Percentiles rank a stretch among this genome's conserved stretches.
These are phyloP conservation scores for Caligus rogercresseyi DNA, from an alignment of 1,140 invertebrate species.

Conservation along the genomic window DNA sequence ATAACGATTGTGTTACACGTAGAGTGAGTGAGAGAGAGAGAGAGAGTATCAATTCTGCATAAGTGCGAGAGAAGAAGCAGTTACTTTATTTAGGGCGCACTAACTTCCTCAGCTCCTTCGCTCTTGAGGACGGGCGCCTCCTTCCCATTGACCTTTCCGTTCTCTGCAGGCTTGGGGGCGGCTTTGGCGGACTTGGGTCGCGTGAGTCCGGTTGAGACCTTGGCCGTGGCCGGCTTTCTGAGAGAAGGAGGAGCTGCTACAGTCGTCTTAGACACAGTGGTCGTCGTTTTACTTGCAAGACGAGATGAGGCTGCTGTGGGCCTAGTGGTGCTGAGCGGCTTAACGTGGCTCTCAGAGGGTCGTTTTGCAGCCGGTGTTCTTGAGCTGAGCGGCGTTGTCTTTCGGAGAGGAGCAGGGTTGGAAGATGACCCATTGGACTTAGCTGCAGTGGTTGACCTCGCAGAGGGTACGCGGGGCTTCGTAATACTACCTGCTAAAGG, in stretches of 20 bases:
- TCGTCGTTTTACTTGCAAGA: background rate
- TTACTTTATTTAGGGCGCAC: background rate
- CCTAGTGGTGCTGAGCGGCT: background rate
- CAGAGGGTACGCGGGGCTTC: background rate
- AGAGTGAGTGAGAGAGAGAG: no score
- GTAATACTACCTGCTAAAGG: background rate
- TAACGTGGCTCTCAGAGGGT: background rate
- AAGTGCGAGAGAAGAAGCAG: background rate
- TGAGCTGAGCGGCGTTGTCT: background rate
- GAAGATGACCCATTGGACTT: background rate
- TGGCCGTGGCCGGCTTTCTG: background rate
- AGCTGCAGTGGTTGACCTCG: background rate
- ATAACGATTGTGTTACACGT: no score
- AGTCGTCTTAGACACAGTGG: background rate
- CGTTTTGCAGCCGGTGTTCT: background rate
- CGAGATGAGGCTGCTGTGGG: background rate
- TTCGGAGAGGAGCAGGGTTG: background rate
- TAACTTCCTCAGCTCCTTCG: no score
- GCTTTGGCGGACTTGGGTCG: background rate
- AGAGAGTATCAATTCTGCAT: background rate
- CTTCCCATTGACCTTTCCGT: background rate
- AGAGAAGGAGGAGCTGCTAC: background rate
- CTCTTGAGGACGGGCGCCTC: no score
- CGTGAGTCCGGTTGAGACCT: background rate
- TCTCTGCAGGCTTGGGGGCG: conserved; percentile 4